Evolutionary conservation across 2,797 vertebrate species (phyloP), one percentile per base, ranked within the genome.

Genomic region (Anguilla marmorata): DNA sequence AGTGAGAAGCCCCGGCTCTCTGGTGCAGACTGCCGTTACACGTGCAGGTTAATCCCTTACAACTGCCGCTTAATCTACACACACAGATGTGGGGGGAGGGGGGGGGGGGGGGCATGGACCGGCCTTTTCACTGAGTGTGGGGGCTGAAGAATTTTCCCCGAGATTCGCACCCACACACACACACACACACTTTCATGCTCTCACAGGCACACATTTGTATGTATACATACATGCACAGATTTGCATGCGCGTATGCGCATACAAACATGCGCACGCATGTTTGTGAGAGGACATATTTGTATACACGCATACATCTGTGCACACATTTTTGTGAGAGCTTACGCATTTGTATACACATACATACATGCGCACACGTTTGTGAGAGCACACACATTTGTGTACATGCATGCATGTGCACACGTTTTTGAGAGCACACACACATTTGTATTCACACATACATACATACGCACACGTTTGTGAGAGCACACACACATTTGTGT

Each of bases 171-270:
- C 0, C 3, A 27, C n/a, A n/a, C 63, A 3, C 14, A 30, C 69
- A 72, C 60, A 63, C 60, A 63, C n/a, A 72, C 27, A 72, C 2
- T 72, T 72, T 9, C 9, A 72, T 72, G 69, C 7, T 66, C 60
- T 66, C 24, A n/a, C n/a, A 33, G n/a, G 27, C 69, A 72, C 69
- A 72, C 27, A 72, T 33, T 30, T 72, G 91, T 91, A 85, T 33
- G 6, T 33, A 11, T 9, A 58, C 8, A 85, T 33, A 37, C 52
- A 58, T 52, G 8, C 58, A 85, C 85, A 89, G 91, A 93, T 86
- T 91, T 89, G 89, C 88, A 58, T 86, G 87, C 91, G 86, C 86
- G 33, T 91, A 89, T 90, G 93, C 92, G 94, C 93, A 92, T 92
- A 89, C 91, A 87, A 16, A 85, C 27, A 33, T 27, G 33, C 63